Base-by-base conservation (phyloP, 2,797 vertebrate species). In the Mallotus villosus region DNA sequence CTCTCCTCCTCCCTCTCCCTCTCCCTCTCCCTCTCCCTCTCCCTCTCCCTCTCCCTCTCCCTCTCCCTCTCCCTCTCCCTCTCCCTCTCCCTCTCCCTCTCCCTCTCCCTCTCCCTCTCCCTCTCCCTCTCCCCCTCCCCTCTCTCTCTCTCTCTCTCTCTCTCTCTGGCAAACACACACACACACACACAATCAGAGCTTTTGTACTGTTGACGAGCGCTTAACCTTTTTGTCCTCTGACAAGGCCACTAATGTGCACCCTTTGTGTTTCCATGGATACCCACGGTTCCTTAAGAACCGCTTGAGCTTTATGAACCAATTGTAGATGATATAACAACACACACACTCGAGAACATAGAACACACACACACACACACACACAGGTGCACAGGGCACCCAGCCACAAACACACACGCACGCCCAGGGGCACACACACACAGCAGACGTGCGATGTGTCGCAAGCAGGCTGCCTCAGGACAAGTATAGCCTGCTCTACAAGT, bases 401-500 rank as follows among this genome's bases (percentile, higher is more conserved):
- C 3, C 51, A 53, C 51, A 53, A 2, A 46, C 51, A 25, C n/a
- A 11, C 29, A 55, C 19, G 29, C 24, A 21, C 8, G 7, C 8
- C 34, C 34, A 41, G 37, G 12, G 37, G 29, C 17, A 11, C 60
- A 21, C 60, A 21, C 60, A n/a, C 21, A n/a, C 21, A 55, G 22
- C 49, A 19, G 16, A n/a, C 49, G 12, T 7, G 37, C 11, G 25
- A 1, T 11, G 34, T 5, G 25, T 7, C 4, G 19, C 41, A 24
- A 16, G 27, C 16, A 17, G 25, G 29, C 6, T 49, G 51, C 46
- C 63, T 25, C 12, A 17, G 68, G 71, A 46, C 71, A 70, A 58
- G 75, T 55, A 61, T n/a, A 46, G 34, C 71, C n/a, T 22, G 75
- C 70, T 74, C 49, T 70, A 57, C 71, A 12, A 24, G 63, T 63